Conservation (phyloP, 2,888 invertebrate species). For the Papilio gigon region DNA sequence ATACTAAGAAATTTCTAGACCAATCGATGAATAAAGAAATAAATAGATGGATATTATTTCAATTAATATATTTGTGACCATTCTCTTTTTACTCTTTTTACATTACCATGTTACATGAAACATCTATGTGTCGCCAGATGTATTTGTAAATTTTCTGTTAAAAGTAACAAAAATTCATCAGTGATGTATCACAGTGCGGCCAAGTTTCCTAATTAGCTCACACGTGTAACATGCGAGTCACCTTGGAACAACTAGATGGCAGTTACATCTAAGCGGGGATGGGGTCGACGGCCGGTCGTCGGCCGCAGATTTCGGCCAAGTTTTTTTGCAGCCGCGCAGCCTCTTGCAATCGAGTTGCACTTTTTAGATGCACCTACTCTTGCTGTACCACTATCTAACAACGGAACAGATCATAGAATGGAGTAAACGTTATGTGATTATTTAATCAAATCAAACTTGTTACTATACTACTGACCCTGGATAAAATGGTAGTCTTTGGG, state of each 20-base stretch:
- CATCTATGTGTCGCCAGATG: neutral
- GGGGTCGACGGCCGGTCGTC: constrained; percentile 77
- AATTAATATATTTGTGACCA: too few relatives aligned
- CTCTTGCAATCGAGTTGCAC: constrained; percentile 77
- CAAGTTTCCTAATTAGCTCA: constrained; percentile 19
- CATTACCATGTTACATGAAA: too few relatives aligned
- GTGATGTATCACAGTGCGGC: neutral
- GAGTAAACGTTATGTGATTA: constrained; percentile 50
- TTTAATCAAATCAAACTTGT: too few relatives aligned
- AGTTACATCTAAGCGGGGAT: constrained; percentile 50
- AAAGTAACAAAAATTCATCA: neutral
- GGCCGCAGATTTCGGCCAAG: constrained; percentile 71
- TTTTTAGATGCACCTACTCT: constrained; percentile 82
- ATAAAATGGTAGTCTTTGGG: too few relatives aligned
- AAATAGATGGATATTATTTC: too few relatives aligned
- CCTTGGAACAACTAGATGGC: constrained; percentile 55
- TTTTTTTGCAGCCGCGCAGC: constrained; percentile 60
- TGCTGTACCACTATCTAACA: constrained; percentile 79
- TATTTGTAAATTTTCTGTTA: neutral
- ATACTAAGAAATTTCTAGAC: too few relatives aligned
- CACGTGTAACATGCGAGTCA: constrained; percentile 33
- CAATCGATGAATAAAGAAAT: too few relatives aligned
- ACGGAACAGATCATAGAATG: constrained; percentile 54
- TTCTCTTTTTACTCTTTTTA: too few relatives aligned
- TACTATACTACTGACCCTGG: too few relatives aligned